These are phyloP conservation scores for Parazoanthus atlanticus DNA, from an alignment of 92 coral and sea anemone species.

Conservation along the genomic window DNA sequence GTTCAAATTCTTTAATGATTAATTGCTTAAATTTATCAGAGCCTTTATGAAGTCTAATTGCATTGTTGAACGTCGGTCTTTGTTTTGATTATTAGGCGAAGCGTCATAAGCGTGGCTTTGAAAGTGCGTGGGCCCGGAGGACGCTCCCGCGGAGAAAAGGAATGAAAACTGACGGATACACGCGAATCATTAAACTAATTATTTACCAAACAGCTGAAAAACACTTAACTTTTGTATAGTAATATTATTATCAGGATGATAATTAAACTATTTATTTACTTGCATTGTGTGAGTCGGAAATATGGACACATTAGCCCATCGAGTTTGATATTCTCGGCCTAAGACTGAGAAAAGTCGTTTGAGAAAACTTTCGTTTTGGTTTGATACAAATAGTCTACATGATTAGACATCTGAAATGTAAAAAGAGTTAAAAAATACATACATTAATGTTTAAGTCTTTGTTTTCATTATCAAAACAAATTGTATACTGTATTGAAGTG, in stretches of 20 bases:
- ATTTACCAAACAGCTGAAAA: conserved; percentile 32
- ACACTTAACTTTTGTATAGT: not conserved
- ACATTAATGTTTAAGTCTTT: not conserved
- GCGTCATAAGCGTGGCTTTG: conserved; percentile 9
- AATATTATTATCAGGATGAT: not conserved
- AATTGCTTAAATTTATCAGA: conserved; percentile 20
- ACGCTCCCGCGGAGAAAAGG: conserved; percentile 7
- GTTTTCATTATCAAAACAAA: not conserved
- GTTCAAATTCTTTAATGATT: conserved; percentile 26
- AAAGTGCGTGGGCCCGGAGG: not conserved
- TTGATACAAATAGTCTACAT: not conserved
- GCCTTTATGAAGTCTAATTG: conserved; percentile 19
- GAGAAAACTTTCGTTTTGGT: too few species aligned
- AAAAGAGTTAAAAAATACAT: not conserved
- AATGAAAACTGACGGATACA: not conserved
- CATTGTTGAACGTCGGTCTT: not conserved
- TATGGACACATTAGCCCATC: not conserved
- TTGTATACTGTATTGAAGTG: not conserved
- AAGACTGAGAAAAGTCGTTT: not conserved
- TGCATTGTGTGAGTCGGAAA: not conserved
- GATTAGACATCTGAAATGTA: not conserved
- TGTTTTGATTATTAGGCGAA: conserved; percentile 1
- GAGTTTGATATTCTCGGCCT: not conserved
- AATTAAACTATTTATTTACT: not conserved
- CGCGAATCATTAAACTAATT: conserved; percentile 14